Evolutionary conservation across 1,140 invertebrate species (phyloP), one percentile per base, ranked within the genome.

Genomic region (Drosophila kikkawai): DNA sequence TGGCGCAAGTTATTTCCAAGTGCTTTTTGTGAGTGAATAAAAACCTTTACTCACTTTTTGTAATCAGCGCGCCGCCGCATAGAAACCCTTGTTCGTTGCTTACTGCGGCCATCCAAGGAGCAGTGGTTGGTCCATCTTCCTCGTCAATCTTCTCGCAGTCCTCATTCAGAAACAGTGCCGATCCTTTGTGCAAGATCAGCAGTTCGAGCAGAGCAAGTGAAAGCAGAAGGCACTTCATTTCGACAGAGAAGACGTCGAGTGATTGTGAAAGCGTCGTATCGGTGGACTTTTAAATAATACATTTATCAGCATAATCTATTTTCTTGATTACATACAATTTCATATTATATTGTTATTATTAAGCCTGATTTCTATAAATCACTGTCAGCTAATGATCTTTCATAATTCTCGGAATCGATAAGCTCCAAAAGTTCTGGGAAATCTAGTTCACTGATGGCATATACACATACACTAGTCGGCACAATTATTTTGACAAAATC

Each of bases 31-130:
- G 0, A 7, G 11, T 8, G 3, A 13, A 7, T 22, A 15, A 15
- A 4, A 36, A 4, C 4, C 7, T 13, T n/a, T 56, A 65, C 39
- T 56, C 19, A 65, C 61, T 39, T 34, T 36, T 56, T 39, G 32
- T 26, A 2, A 65, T 19, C 4, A 65, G 15, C 7, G 61, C 41
- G 29, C 61, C 51, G 1, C 29, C 26, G 22, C 61, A 65, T 3
- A 65, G 8, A 44, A 65, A 56, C 9, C 17, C 7, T 6, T n/a
- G 12, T 8, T 17, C 0, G 15, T 17, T n/a, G 7, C 12, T 22
- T 1, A 65, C 13, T 4, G 13, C 7, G 1, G 32, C 51, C 17
- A 57, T 34, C 63, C 63, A 65, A 4, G 51, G 13, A 26, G 45
- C 4, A 13, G 13, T 26, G 12, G 5, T 7, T 48, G 12, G 22